phyloP scores from a whole-genome alignment of 2,797 vertebrate genomes.

The Hippopotamyrus pictus region DNA sequence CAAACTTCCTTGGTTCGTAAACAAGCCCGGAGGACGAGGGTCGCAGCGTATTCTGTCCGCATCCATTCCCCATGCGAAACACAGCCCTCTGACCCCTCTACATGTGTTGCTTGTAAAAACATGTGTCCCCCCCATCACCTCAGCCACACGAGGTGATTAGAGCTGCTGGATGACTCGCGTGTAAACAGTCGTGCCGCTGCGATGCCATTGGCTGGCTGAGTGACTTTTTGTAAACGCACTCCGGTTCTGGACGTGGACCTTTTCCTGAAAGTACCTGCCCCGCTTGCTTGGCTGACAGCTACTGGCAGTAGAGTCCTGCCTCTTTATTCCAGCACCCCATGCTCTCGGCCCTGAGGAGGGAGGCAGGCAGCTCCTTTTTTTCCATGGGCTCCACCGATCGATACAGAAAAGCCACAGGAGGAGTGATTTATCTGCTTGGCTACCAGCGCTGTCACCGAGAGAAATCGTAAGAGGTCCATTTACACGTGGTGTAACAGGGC shows the following conservation, averaged over 20 bases:
- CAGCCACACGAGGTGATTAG: background rate
- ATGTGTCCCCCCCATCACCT: background rate
- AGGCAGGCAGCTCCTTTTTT: constrained; percentile 45
- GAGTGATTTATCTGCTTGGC: constrained; percentile 82
- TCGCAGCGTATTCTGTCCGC: background rate
- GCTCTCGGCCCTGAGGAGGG: background rate
- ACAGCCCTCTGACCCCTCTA: background rate
- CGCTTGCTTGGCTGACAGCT: background rate
- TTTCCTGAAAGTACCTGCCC: background rate
- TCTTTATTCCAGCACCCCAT: background rate
- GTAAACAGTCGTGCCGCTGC: background rate
- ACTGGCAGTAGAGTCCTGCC: background rate
- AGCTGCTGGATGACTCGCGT: background rate
- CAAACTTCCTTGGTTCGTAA: background rate
- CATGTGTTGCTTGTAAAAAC: background rate
- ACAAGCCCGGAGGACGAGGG: background rate
- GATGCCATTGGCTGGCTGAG: background rate
- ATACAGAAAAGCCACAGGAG: constrained; percentile 72
- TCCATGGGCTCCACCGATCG: constrained; percentile 75
- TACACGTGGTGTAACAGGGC: constrained; percentile 79
- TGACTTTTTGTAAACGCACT: background rate
- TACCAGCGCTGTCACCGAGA: constrained; percentile 78
- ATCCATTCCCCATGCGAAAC: background rate
- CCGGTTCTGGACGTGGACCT: background rate
- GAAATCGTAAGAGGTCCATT: constrained; percentile 94